Conservation (phyloP, 2,113 vertebrate genomes). For the Limanda limanda region DNA sequence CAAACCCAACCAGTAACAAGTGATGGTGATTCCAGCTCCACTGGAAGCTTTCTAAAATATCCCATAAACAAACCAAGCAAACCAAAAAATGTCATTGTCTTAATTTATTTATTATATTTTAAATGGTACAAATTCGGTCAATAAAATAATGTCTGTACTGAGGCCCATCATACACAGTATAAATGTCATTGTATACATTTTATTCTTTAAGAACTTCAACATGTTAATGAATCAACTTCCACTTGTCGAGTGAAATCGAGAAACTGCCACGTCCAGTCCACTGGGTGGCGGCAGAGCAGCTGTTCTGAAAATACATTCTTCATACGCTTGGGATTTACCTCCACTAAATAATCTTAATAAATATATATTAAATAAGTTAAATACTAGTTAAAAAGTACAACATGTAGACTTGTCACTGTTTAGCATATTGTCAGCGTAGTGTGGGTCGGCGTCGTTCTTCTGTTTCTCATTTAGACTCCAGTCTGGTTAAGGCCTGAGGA, state of each 20-base stretch:
- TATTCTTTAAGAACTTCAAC: conserved; percentile 67
- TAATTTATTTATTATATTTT: conserved; percentile 35
- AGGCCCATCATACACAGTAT: conserved; percentile 57
- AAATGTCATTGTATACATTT: conserved; percentile 23
- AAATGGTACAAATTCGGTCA: conserved; percentile 12
- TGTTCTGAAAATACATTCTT: conserved; percentile 26
- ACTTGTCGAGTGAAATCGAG: conserved; percentile 28
- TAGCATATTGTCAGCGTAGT: conserved; percentile 67
- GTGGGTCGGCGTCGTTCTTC: conserved; percentile 51
- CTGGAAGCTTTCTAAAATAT: background rate
- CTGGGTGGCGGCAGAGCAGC: conserved; percentile 69
- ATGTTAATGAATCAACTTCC: conserved; percentile 48
- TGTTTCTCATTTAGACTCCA: conserved; percentile 5
- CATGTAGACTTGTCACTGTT: conserved; percentile 16
- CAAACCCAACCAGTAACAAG: background rate
- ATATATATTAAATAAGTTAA: conserved; percentile 74
- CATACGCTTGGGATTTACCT: conserved; percentile 19
- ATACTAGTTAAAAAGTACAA: conserved; percentile 52
- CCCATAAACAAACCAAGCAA: conserved; percentile 1
- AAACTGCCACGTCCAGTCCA: conserved; percentile 54
- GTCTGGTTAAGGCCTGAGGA: conserved; percentile 41
- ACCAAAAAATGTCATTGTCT: background rate
- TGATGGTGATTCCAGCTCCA: background rate
- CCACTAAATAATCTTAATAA: conserved; percentile 56
- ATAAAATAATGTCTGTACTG: conserved; percentile 1